phyloP scores from a whole-genome alignment of 2,888 invertebrate species.

The Synergus japonicus region DNA sequence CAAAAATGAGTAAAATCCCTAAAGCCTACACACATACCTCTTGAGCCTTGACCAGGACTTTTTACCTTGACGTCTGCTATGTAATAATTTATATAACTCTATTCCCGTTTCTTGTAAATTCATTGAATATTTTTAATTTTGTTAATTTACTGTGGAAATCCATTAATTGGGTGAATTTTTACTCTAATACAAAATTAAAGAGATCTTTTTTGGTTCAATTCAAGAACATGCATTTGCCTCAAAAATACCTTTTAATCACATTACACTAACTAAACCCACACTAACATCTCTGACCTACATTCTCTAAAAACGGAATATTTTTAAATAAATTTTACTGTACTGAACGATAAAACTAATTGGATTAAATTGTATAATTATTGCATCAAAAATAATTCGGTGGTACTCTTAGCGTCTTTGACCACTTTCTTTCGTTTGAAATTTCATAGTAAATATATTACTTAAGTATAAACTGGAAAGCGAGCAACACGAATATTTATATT shows the following conservation, averaged over 20 bases:
- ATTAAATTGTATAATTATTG: neutral
- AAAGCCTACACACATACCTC: neutral
- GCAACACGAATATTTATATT: slow-evolving; percentile 26
- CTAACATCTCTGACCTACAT: neutral
- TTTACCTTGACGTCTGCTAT: neutral
- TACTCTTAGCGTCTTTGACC: neutral
- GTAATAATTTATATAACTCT: too few species aligned
- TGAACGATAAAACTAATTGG: neutral
- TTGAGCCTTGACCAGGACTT: neutral
- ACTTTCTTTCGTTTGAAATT: slow-evolving; percentile 1
- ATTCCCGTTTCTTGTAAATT: too few species aligned
- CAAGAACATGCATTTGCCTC: too few species aligned
- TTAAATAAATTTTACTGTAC: neutral
- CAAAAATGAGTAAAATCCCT: neutral
- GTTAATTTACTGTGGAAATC: neutral
- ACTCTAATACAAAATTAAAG: too few species aligned
- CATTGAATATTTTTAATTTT: too few species aligned
- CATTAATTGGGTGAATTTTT: too few species aligned
- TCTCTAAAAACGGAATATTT: neutral
- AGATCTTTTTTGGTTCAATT: too few species aligned
- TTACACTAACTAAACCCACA: too few species aligned
- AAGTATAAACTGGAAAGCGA: slow-evolving; percentile 11
- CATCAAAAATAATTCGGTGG: neutral
- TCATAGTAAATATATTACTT: slow-evolving; percentile 16
- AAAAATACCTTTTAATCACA: too few species aligned